Base-by-base conservation (phyloP, 2,888 invertebrate genomes). In the Coelinius sp. region DNA sequence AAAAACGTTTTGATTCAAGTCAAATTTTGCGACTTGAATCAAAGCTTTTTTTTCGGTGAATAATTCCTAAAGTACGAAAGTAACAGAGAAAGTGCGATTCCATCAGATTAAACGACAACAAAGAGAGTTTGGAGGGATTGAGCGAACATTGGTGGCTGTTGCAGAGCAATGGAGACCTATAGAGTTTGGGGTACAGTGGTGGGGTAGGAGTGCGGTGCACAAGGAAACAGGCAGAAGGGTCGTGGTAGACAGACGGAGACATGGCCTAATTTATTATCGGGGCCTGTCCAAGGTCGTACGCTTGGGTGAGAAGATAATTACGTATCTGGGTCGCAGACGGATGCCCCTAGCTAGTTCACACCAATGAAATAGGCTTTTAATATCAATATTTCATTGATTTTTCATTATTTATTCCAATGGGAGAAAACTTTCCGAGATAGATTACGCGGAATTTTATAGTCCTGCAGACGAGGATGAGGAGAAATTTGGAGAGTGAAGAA, bases 191-290 rank as follows among this genome's bases (percentile, higher is more conserved):
- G 41, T 12, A 22, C 5, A 1, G 20, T 2, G 8, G 62, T 22
- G 25, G 53, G 41, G 73, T 31, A 67, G 73, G 70, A 74, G 70
- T 73, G 46, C 70, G 66, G 71, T 73, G 70, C 59, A 59, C 24
- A 53, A 24, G 63, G 71, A 70, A 76, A 68, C 70, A 73, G 73
- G 74, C 73, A 80, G 79, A 67, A 71, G 67, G 67, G 78, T 81
- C 77, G 78, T 74, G 75, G 76, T 77, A 74, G 77, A 79, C 79
- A 82, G 81, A 81, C 81, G 78, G 82, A 83, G 82, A 82, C 82
- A 80, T 84, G 84, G 83, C 84, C 84, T 80, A 84, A 83, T 84
- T 84, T 78, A 81, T 81, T 80, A 79, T 82, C 79, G 82, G n/a
- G n/a, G 78, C 79, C 79, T 75, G 79, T 79, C 77, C 83, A 84